Evolutionary conservation across 2,888 invertebrate species (phyloP).

Genomic region (Dioctria rufipes): DNA sequence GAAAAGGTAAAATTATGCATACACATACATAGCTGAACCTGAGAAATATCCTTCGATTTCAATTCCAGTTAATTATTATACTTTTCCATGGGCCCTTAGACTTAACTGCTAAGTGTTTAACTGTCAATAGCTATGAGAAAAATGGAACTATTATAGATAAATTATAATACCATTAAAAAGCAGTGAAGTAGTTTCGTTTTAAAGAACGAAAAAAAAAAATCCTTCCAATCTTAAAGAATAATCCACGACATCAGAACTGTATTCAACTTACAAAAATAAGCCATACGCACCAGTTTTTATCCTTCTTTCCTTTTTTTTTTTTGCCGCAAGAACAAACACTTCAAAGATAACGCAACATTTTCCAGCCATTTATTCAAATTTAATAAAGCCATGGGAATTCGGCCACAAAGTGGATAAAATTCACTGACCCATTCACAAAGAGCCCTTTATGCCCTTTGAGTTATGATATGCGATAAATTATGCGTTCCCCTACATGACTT

Average conservation of each 20-base stretch:
- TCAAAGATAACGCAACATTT: constrained; percentile 54
- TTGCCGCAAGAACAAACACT: constrained; percentile 40
- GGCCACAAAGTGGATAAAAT: constrained; percentile 62
- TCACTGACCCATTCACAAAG: constrained; percentile 62
- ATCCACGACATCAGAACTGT: background rate
- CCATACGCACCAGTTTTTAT: background rate
- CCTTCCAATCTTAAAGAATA: background rate
- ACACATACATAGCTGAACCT: no score
- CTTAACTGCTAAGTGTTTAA: no score
- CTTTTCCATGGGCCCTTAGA: no score
- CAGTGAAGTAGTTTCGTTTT: no score
- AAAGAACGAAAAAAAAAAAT: no score
- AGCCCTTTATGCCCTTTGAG: constrained; percentile 58
- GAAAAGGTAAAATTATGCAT: no score
- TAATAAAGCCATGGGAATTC: constrained; percentile 62
- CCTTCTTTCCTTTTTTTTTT: constrained; percentile 1
- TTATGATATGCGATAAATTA: constrained; percentile 59
- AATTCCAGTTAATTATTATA: no score
- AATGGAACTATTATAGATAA: no score
- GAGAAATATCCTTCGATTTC: no score
- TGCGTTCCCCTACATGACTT: constrained; percentile 56
- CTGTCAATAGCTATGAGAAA: no score
- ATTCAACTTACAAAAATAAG: background rate
- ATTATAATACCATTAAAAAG: no score
- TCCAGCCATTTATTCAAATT: constrained; percentile 62